A percentile compares a stretch with the other conserved stretches of the same genome.
Evolutionary conservation across 1,140 invertebrate genomes (phyloP).

Genomic region (Tetragnatha versicolor): DNA sequence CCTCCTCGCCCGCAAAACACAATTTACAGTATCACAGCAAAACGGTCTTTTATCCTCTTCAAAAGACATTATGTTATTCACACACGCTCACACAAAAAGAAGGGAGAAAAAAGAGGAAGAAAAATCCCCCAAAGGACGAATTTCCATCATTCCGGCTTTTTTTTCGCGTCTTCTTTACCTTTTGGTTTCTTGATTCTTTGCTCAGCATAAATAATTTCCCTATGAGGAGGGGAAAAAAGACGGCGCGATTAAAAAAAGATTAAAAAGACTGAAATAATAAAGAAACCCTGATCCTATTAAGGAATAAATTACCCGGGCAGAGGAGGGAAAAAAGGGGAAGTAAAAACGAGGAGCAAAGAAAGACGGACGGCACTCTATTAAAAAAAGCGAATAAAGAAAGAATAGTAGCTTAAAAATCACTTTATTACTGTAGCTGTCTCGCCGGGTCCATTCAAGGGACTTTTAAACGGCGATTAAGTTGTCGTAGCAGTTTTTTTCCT

Average conservation of each 20-base stretch:
- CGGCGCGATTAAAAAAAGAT: slow-evolving; percentile 52
- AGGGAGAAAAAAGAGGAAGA: slow-evolving; percentile 1
- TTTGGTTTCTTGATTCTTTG: slow-evolving; percentile 53
- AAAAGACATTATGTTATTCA: slow-evolving; percentile 47
- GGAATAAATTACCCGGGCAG: slow-evolving; percentile 50
- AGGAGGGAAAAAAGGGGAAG: neutral
- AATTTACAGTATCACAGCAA: slow-evolving; percentile 45
- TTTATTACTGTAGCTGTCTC: slow-evolving; percentile 55
- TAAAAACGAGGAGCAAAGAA: slow-evolving; percentile 25
- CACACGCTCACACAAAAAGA: slow-evolving; percentile 24
- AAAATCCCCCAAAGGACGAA: slow-evolving; percentile 50
- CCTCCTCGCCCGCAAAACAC: slow-evolving; percentile 2
- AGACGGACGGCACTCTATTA: slow-evolving; percentile 38
- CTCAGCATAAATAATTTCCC: slow-evolving; percentile 51
- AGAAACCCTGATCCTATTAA: slow-evolving; percentile 54
- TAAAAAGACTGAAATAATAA: slow-evolving; percentile 53
- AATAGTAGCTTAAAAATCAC: slow-evolving; percentile 53
- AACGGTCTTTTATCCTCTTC: slow-evolving; percentile 32
- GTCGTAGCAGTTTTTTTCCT: slow-evolving; percentile 35
- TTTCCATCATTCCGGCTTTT: slow-evolving; percentile 40
- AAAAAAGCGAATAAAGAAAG: slow-evolving; percentile 50
- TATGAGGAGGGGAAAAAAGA: neutral
- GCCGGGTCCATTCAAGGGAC: slow-evolving; percentile 36
- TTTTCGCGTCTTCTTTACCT: slow-evolving; percentile 38
- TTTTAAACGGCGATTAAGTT: slow-evolving; percentile 55